Conservation (phyloP, 2,888 invertebrate genomes). For the Cistogaster globosa region DNA sequence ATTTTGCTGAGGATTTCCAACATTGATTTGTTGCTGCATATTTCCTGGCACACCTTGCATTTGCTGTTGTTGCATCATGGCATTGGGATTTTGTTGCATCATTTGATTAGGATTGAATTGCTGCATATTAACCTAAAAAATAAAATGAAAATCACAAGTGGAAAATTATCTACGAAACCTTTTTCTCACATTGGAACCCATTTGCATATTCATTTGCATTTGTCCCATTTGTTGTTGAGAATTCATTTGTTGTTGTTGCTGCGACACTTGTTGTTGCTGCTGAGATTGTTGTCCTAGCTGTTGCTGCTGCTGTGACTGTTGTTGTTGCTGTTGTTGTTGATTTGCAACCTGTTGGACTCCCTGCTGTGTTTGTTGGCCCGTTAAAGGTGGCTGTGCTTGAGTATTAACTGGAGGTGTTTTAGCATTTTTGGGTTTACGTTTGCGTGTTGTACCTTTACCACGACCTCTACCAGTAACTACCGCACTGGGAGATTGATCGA, state of each 20-base stretch:
- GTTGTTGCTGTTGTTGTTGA: slow-evolving; percentile 76
- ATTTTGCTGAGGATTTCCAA: slow-evolving; percentile 79
- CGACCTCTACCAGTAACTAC: slow-evolving; percentile 80
- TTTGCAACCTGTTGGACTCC: slow-evolving; percentile 80
- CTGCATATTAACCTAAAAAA: slow-evolving; percentile 82
- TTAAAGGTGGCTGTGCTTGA: slow-evolving; percentile 74
- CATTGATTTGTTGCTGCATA: slow-evolving; percentile 80
- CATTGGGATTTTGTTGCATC: slow-evolving; percentile 81
- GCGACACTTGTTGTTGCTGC: slow-evolving; percentile 82
- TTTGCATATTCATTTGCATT: slow-evolving; percentile 83
- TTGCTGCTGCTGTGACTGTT: slow-evolving; percentile 82
- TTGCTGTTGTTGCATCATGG: slow-evolving; percentile 83
- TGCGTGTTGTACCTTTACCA: slow-evolving; percentile 81
- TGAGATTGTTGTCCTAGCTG: slow-evolving; percentile 77
- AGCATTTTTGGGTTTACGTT: slow-evolving; percentile 83
- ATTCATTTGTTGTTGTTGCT: slow-evolving; percentile 82
- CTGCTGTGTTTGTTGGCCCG: slow-evolving; percentile 68
- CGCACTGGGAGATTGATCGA: slow-evolving; percentile 83
- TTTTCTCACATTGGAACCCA: slow-evolving; percentile 68
- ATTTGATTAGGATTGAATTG: slow-evolving; percentile 81
- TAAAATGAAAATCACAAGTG: slow-evolving; percentile 15
- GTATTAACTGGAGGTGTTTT: slow-evolving; percentile 82
- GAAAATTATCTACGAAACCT: neutral
- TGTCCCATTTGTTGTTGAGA: slow-evolving; percentile 76
- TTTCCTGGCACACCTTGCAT: slow-evolving; percentile 79